Conservation (phyloP, 2,888 invertebrate species). For the Netelia melanura region DNA sequence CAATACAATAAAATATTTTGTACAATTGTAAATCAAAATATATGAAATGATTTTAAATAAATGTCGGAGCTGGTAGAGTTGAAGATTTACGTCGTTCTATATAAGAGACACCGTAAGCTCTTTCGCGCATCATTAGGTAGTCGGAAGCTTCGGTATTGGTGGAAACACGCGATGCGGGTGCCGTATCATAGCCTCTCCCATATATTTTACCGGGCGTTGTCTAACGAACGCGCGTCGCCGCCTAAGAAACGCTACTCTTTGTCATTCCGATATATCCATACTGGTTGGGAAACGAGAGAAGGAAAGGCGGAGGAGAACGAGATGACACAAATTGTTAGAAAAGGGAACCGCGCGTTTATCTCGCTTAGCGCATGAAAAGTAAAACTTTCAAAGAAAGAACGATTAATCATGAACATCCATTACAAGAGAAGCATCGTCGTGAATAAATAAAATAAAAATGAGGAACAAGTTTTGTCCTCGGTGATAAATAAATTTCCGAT, state of each 20-base stretch:
- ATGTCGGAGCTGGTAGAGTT: background rate
- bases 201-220: conserved; percentile 30
- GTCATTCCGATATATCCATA: background rate
- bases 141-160: background rate
- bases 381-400: no score
- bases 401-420: no score
- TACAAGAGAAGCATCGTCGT: no score
- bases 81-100: background rate
- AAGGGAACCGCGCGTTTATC: background rate
- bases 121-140: background rate
- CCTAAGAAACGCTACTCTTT: background rate
- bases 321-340: background rate
- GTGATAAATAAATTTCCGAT: background rate
- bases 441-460: no score
- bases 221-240: conserved; percentile 14
- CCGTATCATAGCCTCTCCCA: conserved; percentile 2
- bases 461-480: no score
- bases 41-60: no score
- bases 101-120: background rate
- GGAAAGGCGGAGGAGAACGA: background rate
- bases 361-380: no score
- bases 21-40: no score
- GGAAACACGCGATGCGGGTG: conserved; percentile 13
- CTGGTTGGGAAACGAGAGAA: background rate
- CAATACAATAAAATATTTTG: background rate